Conservation (phyloP, 2,113 vertebrate genomes). For the Anoura caudifer region DNA sequence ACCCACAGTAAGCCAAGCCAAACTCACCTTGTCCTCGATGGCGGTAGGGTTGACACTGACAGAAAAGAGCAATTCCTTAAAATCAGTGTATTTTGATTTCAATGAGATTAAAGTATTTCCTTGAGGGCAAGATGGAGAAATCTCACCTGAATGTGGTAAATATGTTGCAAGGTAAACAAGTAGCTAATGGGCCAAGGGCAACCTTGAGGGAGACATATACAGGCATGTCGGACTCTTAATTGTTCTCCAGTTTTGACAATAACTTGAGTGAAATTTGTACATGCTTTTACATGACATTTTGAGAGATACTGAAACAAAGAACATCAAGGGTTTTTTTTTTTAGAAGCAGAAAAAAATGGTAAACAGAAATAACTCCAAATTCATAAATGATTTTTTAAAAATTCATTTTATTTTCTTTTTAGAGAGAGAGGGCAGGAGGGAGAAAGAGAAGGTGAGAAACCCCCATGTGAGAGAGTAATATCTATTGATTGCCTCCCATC, state of each 20-base stretch:
- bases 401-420: neutral
- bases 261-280: neutral
- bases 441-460: too few species aligned
- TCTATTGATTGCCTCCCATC: too few species aligned
- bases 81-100: slow-evolving; percentile 25
- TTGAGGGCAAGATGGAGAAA: slow-evolving; percentile 2
- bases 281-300: neutral
- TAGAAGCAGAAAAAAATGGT: neutral
- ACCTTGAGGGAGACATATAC: neutral
- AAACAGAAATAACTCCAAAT: neutral
- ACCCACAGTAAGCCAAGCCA: neutral
- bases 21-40: slow-evolving; percentile 11
- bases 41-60: neutral
- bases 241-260: neutral
- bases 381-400: neutral
- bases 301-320: neutral
- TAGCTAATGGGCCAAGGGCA: neutral
- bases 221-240: neutral
- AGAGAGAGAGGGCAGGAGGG: too few species aligned
- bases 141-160: accelerated
- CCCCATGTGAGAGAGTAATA: too few species aligned
- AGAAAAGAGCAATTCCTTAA: neutral
- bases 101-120: neutral
- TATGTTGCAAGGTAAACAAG: neutral
- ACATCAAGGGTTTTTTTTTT: neutral